phyloP scores from a whole-genome alignment of 2,797 vertebrate species.

The Rhabdophis nuchalis region DNA sequence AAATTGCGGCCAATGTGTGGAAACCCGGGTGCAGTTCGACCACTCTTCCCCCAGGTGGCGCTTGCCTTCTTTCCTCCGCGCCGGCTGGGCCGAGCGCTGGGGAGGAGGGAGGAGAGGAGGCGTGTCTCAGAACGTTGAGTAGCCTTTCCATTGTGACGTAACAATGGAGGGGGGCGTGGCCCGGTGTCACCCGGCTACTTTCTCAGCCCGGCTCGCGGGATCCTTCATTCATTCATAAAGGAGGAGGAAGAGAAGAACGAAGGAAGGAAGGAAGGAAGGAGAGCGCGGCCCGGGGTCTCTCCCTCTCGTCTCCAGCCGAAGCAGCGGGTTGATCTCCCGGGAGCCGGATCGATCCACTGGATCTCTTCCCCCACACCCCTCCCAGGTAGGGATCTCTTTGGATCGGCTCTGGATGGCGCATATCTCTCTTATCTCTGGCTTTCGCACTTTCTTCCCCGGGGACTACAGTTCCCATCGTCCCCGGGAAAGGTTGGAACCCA shows the following conservation, averaged over 20 bases:
- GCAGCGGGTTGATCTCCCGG: neutral
- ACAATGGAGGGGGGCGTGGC: neutral
- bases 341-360: neutral
- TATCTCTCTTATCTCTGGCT: no score
- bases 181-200: neutral
- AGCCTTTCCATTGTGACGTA: neutral
- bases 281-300: neutral
- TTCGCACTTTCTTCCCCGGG: neutral
- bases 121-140: neutral
- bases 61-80: neutral
- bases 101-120: neutral
- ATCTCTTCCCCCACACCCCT: no score
- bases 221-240: slow-evolving; percentile 15
- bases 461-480: neutral
- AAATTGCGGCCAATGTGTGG: no score
- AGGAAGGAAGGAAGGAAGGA: neutral
- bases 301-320: no score
- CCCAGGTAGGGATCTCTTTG: neutral
- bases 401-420: neutral
- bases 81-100: no score
- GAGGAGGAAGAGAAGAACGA: rapidly evolving
- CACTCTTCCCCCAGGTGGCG: neutral
- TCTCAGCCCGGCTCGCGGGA: neutral
- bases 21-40: neutral
- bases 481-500: neutral